Percentiles rank a stretch among this genome's conserved stretches.
phyloP scores from a whole-genome alignment of 1,140 invertebrate genomes.

The Riptortus pedestris region DNA sequence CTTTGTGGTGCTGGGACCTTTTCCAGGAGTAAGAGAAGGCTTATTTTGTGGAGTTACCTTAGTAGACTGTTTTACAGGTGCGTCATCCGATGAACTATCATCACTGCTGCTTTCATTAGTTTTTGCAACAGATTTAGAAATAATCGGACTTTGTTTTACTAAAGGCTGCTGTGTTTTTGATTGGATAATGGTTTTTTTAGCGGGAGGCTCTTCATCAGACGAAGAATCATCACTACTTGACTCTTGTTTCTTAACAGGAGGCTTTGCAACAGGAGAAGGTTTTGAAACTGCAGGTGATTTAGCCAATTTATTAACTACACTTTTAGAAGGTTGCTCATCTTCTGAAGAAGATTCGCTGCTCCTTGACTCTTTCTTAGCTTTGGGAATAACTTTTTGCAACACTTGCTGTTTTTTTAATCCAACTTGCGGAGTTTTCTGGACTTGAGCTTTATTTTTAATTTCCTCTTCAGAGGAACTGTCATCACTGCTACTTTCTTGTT shows the following conservation, averaged over 20 bases:
- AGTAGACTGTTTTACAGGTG: constrained; percentile 31
- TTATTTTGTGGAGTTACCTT: background rate
- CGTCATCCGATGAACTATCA: constrained; percentile 34
- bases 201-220: constrained; percentile 35
- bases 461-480: constrained; percentile 13
- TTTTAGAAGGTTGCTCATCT: background rate
- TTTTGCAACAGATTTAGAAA: background rate
- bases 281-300: constrained; percentile 24
- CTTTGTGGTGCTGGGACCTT: too few species aligned
- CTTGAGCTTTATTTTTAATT: background rate
- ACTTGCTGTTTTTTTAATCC: background rate
- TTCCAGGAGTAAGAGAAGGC: too few species aligned
- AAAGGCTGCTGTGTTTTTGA: background rate
- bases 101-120: constrained; percentile 22
- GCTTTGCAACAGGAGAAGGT: constrained; percentile 24
- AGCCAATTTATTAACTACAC: constrained; percentile 15
- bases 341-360: constrained; percentile 10
- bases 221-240: constrained; percentile 39
- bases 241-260: constrained; percentile 37
- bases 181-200: background rate
- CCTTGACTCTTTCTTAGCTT: constrained; percentile 5
- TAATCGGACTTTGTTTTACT: background rate
- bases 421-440: background rate
- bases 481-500: constrained; percentile 9
- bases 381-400: background rate